Evolutionary conservation across 2,888 invertebrate species (phyloP), one percentile per base, ranked within the genome.

Genomic region (Conops quadrifasciatus): DNA sequence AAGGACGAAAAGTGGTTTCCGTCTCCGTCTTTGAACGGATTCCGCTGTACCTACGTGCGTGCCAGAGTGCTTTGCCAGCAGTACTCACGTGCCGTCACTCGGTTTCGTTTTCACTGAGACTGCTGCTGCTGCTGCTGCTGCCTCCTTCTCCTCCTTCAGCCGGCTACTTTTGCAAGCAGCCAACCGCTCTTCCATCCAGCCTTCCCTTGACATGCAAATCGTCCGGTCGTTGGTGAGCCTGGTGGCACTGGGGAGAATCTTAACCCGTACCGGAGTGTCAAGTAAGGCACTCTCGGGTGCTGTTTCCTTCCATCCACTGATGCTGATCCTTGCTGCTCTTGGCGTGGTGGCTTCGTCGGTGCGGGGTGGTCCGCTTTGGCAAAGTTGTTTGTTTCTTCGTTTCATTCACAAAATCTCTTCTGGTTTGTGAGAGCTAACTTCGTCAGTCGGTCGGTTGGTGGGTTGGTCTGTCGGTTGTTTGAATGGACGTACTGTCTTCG

Each of bases 371-470:
- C 43, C 21, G 36, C 56, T 67, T n/a, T 56, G 21, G n/a, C 9
- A 9, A 36, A 36, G 36, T 36, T 36, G 9, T 64, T 21, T 26
- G 66, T 67, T 21, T 58, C 67, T 67, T 67, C 67, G 67, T 36
- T 58, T 56, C 67, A 67, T 58, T 67, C 67, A 67, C 58, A 67
- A 45, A 53, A 51, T 51, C 65, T 51, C 51, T 26, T 26, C 26
- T n/a, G 45, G 43, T 21, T 16, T 24, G 9, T 15, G 45, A n/a
- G 45, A 24, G 63, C 24, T 15, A 36, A 24, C 11, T n/a, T 24
- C 30, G 26, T 13, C 36, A 51, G 53, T 53, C 45, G 58, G 58
- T 58, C 58, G 58, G 24, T 9, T 36, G 58, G 28, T 15, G 26
- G n/a, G 36, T 36, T 36, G 9, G 63, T 15, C 24, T 59, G 59